Percentiles rank a stretch among this genome's conserved stretches.
Evolutionary conservation across 2,113 vertebrate species (phyloP).

Genomic region (Misgurnus mizolepis): DNA sequence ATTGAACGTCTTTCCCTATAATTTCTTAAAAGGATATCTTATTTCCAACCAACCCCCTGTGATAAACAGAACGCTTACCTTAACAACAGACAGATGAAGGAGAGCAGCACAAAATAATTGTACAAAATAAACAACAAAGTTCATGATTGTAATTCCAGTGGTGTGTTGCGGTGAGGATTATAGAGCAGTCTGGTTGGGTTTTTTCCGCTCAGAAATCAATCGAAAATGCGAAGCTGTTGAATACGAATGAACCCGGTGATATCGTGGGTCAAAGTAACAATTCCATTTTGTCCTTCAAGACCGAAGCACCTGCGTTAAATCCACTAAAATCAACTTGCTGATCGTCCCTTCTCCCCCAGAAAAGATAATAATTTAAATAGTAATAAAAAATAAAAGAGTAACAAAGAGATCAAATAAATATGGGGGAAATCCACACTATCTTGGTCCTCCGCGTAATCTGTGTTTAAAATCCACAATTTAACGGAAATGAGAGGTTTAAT

Average conservation of each 20-base stretch:
- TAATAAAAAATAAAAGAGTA: slow-evolving; percentile 18
- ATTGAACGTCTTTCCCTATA: not conserved
- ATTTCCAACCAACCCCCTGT: not conserved
- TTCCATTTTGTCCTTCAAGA: slow-evolving; percentile 62
- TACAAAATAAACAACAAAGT: slow-evolving; percentile 72
- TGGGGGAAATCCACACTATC: slow-evolving; percentile 38
- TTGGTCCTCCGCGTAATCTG: slow-evolving; percentile 22
- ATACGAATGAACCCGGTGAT: slow-evolving; percentile 29
- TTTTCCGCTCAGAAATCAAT: slow-evolving; percentile 6
- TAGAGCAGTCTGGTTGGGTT: not conserved
- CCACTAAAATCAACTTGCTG: slow-evolving; percentile 8
- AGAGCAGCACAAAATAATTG: slow-evolving; percentile 68
- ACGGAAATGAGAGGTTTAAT: slow-evolving; percentile 15
- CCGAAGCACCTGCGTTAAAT: slow-evolving; percentile 53
- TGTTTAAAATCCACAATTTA: slow-evolving; percentile 51
- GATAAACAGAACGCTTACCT: slow-evolving; percentile 61
- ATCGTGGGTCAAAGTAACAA: slow-evolving; percentile 59
- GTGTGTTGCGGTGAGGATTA: slow-evolving; percentile 39
- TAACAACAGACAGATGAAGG: slow-evolving; percentile 66
- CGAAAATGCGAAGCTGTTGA: not conserved
- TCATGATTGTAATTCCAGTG: slow-evolving; percentile 74
- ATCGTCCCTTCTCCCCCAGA: not conserved
- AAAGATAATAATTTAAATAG: slow-evolving; percentile 17
- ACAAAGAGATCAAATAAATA: slow-evolving; percentile 42
- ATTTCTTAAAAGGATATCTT: not conserved